phyloP scores from a whole-genome alignment of 2,113 vertebrate genomes.

The Elaphurus davidianus region DNA sequence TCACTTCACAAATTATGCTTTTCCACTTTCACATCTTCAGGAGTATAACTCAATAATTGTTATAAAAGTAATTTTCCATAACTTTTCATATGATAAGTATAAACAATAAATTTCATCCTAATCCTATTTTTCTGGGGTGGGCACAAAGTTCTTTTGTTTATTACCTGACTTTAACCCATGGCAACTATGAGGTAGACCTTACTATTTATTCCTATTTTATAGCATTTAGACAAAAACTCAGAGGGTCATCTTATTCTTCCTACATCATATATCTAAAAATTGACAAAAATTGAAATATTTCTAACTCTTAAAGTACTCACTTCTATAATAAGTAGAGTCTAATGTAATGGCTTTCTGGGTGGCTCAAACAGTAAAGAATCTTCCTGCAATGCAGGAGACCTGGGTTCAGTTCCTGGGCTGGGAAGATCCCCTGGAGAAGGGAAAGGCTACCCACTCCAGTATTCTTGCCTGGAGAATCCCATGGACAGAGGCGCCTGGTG shows the following conservation, averaged over 20 bases:
- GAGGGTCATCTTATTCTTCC: not conserved
- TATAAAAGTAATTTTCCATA: not conserved
- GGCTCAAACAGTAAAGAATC: not conserved
- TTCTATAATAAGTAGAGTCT: not conserved
- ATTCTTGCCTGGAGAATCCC: not conserved
- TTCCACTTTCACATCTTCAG: not conserved
- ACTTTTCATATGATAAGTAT: not conserved
- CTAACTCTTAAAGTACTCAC: not conserved
- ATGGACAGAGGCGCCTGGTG: not conserved
- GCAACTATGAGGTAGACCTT: not conserved
- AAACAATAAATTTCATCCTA: not conserved
- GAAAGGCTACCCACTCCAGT: not conserved
- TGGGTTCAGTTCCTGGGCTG: not conserved
- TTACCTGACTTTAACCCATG: not conserved
- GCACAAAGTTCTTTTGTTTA: not conserved
- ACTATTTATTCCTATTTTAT: not conserved
- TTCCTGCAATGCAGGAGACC: not conserved
- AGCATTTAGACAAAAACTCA: not conserved
- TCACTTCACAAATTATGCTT: not conserved
- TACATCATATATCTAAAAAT: not conserved
- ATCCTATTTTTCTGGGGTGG: not conserved
- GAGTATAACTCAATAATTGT: not conserved
- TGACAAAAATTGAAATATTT: not conserved
- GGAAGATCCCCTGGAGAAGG: not conserved
- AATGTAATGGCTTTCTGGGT: not conserved